These are phyloP conservation scores for Incurvaria masculella DNA, from an alignment of 2,888 invertebrate genomes.

Conservation along the genomic window DNA sequence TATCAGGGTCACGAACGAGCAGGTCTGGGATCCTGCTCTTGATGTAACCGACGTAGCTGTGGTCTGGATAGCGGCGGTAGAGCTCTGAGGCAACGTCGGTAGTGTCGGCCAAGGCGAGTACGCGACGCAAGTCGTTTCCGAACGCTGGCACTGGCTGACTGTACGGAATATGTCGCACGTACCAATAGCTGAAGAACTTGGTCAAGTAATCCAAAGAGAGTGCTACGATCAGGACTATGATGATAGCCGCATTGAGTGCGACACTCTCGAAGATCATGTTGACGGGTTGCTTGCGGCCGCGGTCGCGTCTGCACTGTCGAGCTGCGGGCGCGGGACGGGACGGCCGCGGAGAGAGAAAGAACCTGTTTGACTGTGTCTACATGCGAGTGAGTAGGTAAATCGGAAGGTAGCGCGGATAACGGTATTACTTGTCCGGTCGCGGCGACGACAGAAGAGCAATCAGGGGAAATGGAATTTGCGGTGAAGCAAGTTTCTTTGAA, in stretches of 20 bases:
- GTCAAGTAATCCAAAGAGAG: constrained; percentile 44
- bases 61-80: constrained; percentile 30
- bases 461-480: too few species aligned
- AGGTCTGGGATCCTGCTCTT: constrained; percentile 47
- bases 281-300: constrained; percentile 33
- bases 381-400: too few species aligned
- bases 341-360: neutral
- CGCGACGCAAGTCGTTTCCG: constrained; percentile 41
- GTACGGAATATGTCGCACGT: constrained; percentile 41
- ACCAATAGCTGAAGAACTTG: constrained; percentile 51
- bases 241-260: constrained; percentile 33
- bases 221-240: constrained; percentile 32
- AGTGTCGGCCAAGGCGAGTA: constrained; percentile 33
- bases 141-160: constrained; percentile 37
- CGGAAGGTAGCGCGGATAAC: too few species aligned
- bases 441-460: too few species aligned
- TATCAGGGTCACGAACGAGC: constrained; percentile 42
- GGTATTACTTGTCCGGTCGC: too few species aligned
- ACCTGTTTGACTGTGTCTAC: neutral
- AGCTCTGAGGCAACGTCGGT: constrained; percentile 37
- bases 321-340: constrained; percentile 10
- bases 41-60: constrained; percentile 38
- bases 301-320: constrained; percentile 29
- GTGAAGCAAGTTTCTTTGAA: too few species aligned
- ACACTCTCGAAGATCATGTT: constrained; percentile 51